These are phyloP conservation scores for Oopsacas minuta DNA, from an alignment of 37 sponge, comb jelly and placozoan species.

Conservation along the genomic window DNA sequence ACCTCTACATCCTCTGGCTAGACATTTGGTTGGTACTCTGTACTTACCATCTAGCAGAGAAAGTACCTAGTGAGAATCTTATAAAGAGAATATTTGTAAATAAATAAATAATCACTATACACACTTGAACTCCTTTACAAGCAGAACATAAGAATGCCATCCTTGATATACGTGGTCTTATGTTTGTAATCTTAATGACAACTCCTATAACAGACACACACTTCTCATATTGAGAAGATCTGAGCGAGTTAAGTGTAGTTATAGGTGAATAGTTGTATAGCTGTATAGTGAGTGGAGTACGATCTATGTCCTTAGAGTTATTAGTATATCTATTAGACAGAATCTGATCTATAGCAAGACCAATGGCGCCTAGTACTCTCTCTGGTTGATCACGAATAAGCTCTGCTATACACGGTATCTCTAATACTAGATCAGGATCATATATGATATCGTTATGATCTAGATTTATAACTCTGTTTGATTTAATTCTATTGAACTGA, in stretches of 20 bases:
- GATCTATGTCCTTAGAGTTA: background rate
- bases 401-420: background rate
- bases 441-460: background rate
- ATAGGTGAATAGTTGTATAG: background rate
- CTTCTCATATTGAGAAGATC: constrained; percentile 41
- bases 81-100: too few relatives aligned
- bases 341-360: constrained; percentile 12
- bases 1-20: constrained; percentile 38
- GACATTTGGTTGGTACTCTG: constrained; percentile 60
- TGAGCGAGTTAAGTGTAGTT: constrained; percentile 24
- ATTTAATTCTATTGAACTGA: background rate
- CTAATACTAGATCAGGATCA: background rate
- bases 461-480: background rate
- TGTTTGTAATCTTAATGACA: constrained; percentile 74
- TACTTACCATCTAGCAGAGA: constrained; percentile 79
- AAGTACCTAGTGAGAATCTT: constrained; percentile 42
- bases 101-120: background rate
- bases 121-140: constrained; percentile 40
- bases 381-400: background rate
- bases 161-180: constrained; percentile 75
- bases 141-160: constrained; percentile 67
- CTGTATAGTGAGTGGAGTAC: background rate
- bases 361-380: background rate
- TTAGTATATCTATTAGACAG: background rate
- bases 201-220: constrained; percentile 76